Evolutionary conservation across 2,797 vertebrate species (phyloP), one percentile per base, ranked within the genome.

Genomic region (Lycodopsis pacificus): DNA sequence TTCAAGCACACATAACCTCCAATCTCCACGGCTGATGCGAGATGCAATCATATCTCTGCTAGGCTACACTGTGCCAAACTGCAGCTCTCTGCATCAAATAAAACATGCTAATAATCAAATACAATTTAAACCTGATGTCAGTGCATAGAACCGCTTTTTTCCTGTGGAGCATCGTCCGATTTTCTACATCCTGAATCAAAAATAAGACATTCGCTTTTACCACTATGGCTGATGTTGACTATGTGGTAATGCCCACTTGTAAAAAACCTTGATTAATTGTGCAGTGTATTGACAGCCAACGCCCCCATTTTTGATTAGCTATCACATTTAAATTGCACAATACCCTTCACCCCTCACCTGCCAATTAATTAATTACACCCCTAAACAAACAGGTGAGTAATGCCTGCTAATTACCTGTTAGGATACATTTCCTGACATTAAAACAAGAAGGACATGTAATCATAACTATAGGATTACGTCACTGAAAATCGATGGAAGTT

Each of bases 301-400:
- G 38, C 2, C 34, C 1, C 8, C 53, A 15, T 48, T 68, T 46
- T 56, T 20, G 1, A 65, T 64, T 40, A 9, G n/a, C 49, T 67
- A 56, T 76, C 14, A 44, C 40, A 19, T 40, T 20, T 59, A 7
- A 73, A 62, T 19, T 36, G 5, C 56, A 56, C 25, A 44, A 61
- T 15, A 51, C 2, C 11, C 38, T 25, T 59, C 14, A 64, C 5
- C 25, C n/a, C 27, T 71, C 36, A 61, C 8, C n/a, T 68, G 40
- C 19, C 56, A 57, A 53, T 83, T 22, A 72, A 38, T 61, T 14
- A 22, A 69, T 65, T 57, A 34, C 12, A 32, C 3, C 27, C 20
- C 40, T 25, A 57, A 36, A 32, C 22, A 40, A 65, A 46, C 19
- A 49, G 34, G 9, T 14, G 17, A 38, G 32, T 40, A 19, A 56